Conservation (phyloP, 1,140 invertebrate species). For the Apis mellifera region Amel_HAv3.1 CM009935.2:13075501-13076000, state of each 20-base stretch:
- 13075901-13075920: constrained; percentile 47
- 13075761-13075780: constrained; percentile 12
- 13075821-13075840: constrained; percentile 34
- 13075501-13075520: background rate
- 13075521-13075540: background rate
- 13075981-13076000: constrained; percentile 38
- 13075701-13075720: constrained; percentile 49
- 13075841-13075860: constrained; percentile 28
- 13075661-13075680: constrained; percentile 83
- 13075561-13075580: background rate
- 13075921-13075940: constrained; percentile 45
- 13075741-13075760: constrained; percentile 37
- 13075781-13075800: constrained; percentile 58
- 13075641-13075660: constrained; percentile 70
- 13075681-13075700: constrained; percentile 83
- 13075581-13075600: background rate
- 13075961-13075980: constrained; percentile 44
- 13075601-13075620: constrained; percentile 82
- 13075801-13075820: constrained; percentile 66
- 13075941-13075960: constrained; percentile 39
- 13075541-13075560: too few species aligned
- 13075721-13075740: constrained; percentile 50
- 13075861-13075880: constrained; percentile 29
- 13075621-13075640: constrained; percentile 86
- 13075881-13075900: constrained; percentile 26